These are phyloP conservation scores for Echinometra lucunter DNA, from an alignment of 53 echinoderm and acorn worm genomes.

Conservation along the genomic window DNA sequence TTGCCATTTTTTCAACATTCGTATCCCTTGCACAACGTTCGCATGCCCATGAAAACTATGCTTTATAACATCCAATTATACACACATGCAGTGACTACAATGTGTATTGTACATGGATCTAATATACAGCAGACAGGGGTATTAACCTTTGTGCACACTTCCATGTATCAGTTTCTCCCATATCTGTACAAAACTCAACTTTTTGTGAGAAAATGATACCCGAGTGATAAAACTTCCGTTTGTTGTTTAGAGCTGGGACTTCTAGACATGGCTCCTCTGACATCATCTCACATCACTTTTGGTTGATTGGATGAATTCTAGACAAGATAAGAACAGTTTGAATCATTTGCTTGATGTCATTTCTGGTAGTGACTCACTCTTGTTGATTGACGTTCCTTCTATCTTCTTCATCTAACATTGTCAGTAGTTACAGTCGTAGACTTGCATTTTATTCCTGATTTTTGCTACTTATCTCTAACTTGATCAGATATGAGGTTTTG, in stretches of 20 bases:
- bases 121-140: not conserved
- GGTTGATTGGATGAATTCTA: constrained; percentile 33
- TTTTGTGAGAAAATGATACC: constrained; percentile 54
- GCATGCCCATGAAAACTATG: too few relatives aligned
- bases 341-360: constrained; percentile 59
- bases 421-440: not conserved
- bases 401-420: constrained; percentile 33
- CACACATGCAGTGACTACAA: not conserved
- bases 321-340: constrained; percentile 61
- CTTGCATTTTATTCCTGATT: constrained; percentile 21
- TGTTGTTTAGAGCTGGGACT: constrained; percentile 25
- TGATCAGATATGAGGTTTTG: constrained; percentile 1
- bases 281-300: constrained; percentile 37
- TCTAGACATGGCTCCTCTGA: not conserved
- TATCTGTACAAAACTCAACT: not conserved
- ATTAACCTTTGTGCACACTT: not conserved
- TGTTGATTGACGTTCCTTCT: constrained; percentile 54
- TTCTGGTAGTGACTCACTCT: constrained; percentile 60
- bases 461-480: not conserved
- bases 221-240: not conserved
- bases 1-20: too few relatives aligned
- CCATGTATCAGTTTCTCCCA: not conserved
- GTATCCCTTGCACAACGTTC: too few relatives aligned
- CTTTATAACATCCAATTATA: too few relatives aligned
- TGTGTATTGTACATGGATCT: not conserved